These are phyloP conservation scores for Calliphora vomitoria DNA, from an alignment of 2,888 invertebrate species.

Conservation along the genomic window DNA sequence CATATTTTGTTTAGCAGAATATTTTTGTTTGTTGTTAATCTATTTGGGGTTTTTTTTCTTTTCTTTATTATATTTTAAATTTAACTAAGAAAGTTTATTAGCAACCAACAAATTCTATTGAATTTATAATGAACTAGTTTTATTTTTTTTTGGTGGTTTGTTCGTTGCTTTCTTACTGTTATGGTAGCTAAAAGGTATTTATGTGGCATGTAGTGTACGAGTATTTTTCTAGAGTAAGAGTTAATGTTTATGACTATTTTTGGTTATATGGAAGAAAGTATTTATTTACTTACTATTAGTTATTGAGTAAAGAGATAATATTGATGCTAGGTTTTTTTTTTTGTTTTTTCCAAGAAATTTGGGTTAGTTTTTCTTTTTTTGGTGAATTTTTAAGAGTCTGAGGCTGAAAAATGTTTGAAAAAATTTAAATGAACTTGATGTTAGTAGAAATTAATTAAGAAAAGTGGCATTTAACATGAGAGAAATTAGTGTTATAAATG, in stretches of 20 bases:
- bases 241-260: conserved; percentile 72
- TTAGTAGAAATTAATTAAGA: conserved; percentile 38
- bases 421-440: conserved; percentile 2
- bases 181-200: conserved; percentile 68
- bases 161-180: conserved; percentile 21
- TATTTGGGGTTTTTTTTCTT: conserved; percentile 52
- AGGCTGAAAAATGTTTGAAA: neutral
- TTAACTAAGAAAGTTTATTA: conserved; percentile 71
- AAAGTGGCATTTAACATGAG: conserved; percentile 1
- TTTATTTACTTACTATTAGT: conserved; percentile 35
- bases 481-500: neutral
- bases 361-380: conserved; percentile 57
- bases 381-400: neutral
- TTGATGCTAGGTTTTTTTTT: conserved; percentile 28
- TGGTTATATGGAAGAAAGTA: conserved; percentile 65
- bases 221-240: conserved; percentile 46
- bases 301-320: conserved; percentile 44
- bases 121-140: conserved; percentile 71
- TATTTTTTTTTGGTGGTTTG: conserved; percentile 13
- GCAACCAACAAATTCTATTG: conserved; percentile 68
- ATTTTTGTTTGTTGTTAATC: conserved; percentile 61
- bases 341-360: conserved; percentile 34
- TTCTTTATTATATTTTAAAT: conserved; percentile 49
- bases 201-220: conserved; percentile 65
- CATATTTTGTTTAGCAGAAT: conserved; percentile 60